A percentile compares a stretch with the other conserved stretches of the same genome.
Evolutionary conservation across 1,140 invertebrate species (phyloP).

Genomic region (Bombus superbus): DNA sequence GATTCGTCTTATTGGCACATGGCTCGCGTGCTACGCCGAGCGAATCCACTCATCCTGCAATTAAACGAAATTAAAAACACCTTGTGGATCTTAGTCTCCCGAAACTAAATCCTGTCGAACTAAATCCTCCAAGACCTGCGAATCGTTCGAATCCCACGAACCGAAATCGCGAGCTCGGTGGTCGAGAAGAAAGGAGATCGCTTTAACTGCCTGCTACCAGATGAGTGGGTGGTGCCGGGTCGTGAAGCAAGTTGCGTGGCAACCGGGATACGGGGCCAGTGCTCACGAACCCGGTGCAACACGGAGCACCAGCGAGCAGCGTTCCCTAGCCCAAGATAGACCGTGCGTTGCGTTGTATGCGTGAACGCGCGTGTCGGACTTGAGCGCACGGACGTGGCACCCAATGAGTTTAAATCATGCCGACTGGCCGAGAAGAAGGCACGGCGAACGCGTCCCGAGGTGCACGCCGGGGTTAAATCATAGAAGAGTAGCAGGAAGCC

Average conservation of each 20-base stretch:
- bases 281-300: neutral
- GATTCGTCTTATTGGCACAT: too few relatives aligned
- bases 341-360: conserved; percentile 52
- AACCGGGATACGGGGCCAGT: neutral
- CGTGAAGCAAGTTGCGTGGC: neutral
- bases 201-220: conserved; percentile 64
- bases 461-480: conserved; percentile 56
- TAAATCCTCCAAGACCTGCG: too few relatives aligned
- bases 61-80: too few relatives aligned
- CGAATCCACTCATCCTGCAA: too few relatives aligned
- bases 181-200: neutral
- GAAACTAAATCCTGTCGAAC: too few relatives aligned
- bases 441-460: conserved; percentile 24
- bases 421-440: conserved; percentile 56
- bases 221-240: conserved; percentile 55
- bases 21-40: too few relatives aligned
- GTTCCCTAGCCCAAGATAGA: conserved; percentile 17
- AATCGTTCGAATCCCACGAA: neutral
- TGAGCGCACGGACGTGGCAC: conserved; percentile 75
- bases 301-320: neutral
- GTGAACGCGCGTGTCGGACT: conserved; percentile 63
- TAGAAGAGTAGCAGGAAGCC: conserved; percentile 62
- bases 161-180: neutral
- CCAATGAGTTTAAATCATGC: conserved; percentile 82
- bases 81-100: too few relatives aligned